phyloP scores from a whole-genome alignment of 2,113 vertebrate species.

The Danionella cerebrum region DNA sequence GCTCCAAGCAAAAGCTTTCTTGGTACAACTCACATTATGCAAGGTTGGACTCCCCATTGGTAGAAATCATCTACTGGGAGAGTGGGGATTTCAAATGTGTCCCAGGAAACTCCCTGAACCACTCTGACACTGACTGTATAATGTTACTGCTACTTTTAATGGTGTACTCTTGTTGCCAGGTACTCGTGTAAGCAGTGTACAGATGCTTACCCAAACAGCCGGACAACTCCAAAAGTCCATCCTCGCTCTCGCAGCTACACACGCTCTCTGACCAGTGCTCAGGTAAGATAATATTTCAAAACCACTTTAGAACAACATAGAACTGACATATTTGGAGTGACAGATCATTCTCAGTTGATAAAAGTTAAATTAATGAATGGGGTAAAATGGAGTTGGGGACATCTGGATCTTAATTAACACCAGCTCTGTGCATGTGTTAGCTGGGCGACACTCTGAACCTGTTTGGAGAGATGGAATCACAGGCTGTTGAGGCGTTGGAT shows the following conservation, averaged over 20 bases:
- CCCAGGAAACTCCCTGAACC: too few relatives aligned
- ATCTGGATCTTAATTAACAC: background rate
- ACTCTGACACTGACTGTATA: too few relatives aligned
- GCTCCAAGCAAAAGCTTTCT: too few relatives aligned
- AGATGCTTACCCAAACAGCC: conserved; percentile 79
- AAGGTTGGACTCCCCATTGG: too few relatives aligned
- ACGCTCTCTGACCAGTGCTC: conserved; percentile 90
- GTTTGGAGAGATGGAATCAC: conserved; percentile 91
- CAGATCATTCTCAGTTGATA: too few relatives aligned
- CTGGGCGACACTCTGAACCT: conserved; percentile 87
- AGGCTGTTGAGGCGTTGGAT: conserved; percentile 92
- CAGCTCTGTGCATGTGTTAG: conserved; percentile 49
- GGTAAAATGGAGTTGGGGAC: background rate
- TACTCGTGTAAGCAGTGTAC: conserved; percentile 78
- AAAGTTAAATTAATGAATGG: too few relatives aligned
- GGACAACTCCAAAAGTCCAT: conserved; percentile 82
- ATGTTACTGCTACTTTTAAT: background rate
- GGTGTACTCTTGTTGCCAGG: conserved; percentile 40
- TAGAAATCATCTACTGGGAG: too few relatives aligned
- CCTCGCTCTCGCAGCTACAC: conserved; percentile 84
- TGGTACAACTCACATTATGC: too few relatives aligned
- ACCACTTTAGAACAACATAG: background rate
- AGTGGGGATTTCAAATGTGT: too few relatives aligned
- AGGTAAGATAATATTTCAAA: too few relatives aligned
- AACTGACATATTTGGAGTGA: background rate